Evolutionary conservation across 1,140 invertebrate species (phyloP).

Genomic region (Drusus annulatus): DNA sequence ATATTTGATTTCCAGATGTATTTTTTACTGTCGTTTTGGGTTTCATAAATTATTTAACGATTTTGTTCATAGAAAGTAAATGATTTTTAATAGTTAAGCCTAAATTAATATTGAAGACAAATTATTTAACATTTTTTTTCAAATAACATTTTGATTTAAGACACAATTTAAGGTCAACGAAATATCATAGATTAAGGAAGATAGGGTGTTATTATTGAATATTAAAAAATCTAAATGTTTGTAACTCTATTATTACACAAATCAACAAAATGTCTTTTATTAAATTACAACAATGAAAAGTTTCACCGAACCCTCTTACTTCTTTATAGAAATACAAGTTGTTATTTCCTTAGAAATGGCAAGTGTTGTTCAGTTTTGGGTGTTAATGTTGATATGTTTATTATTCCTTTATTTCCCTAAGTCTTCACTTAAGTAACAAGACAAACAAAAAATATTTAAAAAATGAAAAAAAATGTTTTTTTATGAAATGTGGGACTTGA

Average conservation of each 20-base stretch:
- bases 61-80: no score
- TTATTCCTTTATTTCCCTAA: conserved; percentile 17
- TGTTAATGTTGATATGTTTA: conserved; percentile 35
- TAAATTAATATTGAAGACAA: neutral
- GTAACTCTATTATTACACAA: conserved; percentile 27
- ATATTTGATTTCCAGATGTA: neutral
- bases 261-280: conserved; percentile 40
- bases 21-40: neutral
- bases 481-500: no score
- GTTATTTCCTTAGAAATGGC: no score
- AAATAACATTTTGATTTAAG: neutral
- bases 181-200: no score
- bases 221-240: neutral
- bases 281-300: conserved; percentile 21
- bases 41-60: no score
- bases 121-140: neutral
- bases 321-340: conserved; percentile 2
- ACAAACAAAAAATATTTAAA: conserved; percentile 4
- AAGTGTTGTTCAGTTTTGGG: neutral
- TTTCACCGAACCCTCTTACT: neutral
- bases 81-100: neutral
- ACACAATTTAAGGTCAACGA: no score
- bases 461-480: no score
- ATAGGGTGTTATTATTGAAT: no score
- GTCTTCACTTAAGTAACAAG: neutral